Conservation (phyloP, 2,113 vertebrate genomes). For the Siniperca knerii region DNA sequence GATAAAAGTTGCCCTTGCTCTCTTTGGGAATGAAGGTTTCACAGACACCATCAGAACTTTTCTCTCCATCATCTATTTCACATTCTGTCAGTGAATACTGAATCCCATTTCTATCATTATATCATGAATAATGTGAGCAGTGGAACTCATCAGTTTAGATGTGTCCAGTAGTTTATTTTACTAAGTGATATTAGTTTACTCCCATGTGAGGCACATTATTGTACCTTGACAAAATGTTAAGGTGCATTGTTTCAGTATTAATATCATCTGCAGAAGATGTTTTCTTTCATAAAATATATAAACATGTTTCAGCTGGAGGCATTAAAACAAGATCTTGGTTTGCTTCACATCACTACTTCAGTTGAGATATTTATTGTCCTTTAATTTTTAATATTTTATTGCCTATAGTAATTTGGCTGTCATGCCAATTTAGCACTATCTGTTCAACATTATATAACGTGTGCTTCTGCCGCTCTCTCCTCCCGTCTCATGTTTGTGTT, state of each 20-base stretch:
- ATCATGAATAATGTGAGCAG: neutral
- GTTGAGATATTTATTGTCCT: neutral
- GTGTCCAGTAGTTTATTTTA: no score
- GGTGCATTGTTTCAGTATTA: no score
- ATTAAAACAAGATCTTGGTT: neutral
- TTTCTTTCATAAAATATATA: neutral
- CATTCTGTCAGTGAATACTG: neutral
- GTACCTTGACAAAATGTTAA: no score
- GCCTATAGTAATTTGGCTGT: no score
- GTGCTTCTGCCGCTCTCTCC: neutral
- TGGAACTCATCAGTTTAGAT: no score
- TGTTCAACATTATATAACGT: neutral
- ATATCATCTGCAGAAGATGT: neutral
- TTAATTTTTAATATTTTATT: no score
- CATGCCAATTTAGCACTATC: neutral
- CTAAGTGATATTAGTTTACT: no score
- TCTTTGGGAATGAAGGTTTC: constrained; percentile 4
- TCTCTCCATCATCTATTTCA: constrained; percentile 24
- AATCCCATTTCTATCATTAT: neutral
- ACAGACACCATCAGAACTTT: neutral
- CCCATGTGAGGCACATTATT: no score
- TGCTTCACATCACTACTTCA: neutral
- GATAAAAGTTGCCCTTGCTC: constrained; percentile 30
- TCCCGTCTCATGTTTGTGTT: no score
- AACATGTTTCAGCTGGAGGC: neutral